phyloP scores from a whole-genome alignment of 2,888 invertebrate genomes.

The Melolontha melolontha region DNA sequence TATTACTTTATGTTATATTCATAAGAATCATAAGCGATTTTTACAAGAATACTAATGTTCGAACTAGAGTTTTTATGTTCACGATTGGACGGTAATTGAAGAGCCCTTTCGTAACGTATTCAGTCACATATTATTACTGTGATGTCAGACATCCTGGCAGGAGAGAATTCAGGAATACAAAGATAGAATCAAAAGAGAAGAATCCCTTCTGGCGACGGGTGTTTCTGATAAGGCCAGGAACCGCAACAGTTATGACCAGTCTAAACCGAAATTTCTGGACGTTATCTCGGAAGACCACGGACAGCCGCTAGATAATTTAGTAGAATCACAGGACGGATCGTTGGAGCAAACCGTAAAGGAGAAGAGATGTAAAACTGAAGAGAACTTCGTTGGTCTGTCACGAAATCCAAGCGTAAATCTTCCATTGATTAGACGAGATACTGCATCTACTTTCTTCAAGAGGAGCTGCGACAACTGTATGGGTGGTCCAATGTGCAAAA shows the following conservation, averaged over 20 bases:
- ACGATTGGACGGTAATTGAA: too few relatives aligned
- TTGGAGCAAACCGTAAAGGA: conserved; percentile 29
- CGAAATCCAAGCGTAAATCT: conserved; percentile 1
- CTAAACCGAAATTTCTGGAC: conserved; percentile 10
- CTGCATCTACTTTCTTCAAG: conserved; percentile 33
- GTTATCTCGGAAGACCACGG: conserved; percentile 16
- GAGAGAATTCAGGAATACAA: too few relatives aligned
- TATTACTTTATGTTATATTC: too few relatives aligned
- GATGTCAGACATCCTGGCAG: too few relatives aligned
- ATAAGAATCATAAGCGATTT: too few relatives aligned
- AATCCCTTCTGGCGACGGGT: conserved; percentile 15
- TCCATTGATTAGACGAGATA: conserved; percentile 38
- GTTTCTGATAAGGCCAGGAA: conserved; percentile 7
- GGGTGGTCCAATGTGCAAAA: conserved; percentile 43
- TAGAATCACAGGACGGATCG: conserved; percentile 7
- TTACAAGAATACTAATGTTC: too few relatives aligned
- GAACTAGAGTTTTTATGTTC: too few relatives aligned
- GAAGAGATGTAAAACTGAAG: conserved; percentile 28
- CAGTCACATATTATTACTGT: too few relatives aligned
- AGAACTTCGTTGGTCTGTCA: conserved; percentile 10
- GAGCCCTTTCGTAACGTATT: too few relatives aligned
- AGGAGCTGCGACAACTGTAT: conserved; percentile 46
- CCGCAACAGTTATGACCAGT: conserved; percentile 15
- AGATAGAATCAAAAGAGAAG: too few relatives aligned
- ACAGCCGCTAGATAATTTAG: conserved; percentile 15